Conservation (phyloP, 30 jellyfish, hydroid and myxozoan species). For the Turritopsis dohrnii region DNA sequence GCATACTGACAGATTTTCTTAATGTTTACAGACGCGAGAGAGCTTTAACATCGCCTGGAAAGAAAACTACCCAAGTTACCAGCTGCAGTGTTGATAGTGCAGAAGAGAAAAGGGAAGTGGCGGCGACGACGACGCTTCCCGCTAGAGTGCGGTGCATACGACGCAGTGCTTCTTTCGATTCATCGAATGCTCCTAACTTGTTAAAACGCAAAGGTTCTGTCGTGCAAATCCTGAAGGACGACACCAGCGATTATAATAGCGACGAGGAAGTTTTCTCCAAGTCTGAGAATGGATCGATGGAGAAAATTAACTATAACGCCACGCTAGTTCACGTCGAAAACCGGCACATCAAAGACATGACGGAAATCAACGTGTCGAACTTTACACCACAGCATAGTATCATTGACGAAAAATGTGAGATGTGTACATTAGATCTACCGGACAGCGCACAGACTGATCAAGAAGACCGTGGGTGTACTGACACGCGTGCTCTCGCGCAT, state of each 20-base stretch:
- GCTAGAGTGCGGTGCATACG: slow-evolving; percentile 24
- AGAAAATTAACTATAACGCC: slow-evolving; percentile 23
- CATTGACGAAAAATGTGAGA: neutral
- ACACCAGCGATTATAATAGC: slow-evolving; percentile 39
- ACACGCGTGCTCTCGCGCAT: neutral
- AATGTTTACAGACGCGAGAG: slow-evolving; percentile 1
- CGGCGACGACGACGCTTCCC: slow-evolving; percentile 7
- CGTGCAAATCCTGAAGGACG: slow-evolving; percentile 30
- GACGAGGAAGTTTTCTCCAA: slow-evolving; percentile 34
- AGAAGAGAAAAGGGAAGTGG: neutral
- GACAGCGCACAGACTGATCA: neutral
- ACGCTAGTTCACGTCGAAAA: slow-evolving; percentile 28
- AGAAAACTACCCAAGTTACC: neutral
- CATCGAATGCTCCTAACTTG: neutral
- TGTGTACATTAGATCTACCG: neutral
- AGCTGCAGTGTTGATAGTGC: slow-evolving; percentile 13
- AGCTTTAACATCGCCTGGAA: slow-evolving; percentile 9
- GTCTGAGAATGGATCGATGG: slow-evolving; percentile 29
- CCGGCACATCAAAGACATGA: slow-evolving; percentile 24
- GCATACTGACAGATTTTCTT: neutral
- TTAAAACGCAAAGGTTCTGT: slow-evolving; percentile 30
- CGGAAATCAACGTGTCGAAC: slow-evolving; percentile 12
- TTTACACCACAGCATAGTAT: neutral
- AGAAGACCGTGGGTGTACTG: neutral
- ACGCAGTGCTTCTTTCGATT: slow-evolving; percentile 23